Percentiles rank a stretch among this genome's conserved stretches.
These are phyloP conservation scores for Polia nebulosa DNA, from an alignment of 2,888 invertebrate species.

Conservation along the genomic window DNA sequence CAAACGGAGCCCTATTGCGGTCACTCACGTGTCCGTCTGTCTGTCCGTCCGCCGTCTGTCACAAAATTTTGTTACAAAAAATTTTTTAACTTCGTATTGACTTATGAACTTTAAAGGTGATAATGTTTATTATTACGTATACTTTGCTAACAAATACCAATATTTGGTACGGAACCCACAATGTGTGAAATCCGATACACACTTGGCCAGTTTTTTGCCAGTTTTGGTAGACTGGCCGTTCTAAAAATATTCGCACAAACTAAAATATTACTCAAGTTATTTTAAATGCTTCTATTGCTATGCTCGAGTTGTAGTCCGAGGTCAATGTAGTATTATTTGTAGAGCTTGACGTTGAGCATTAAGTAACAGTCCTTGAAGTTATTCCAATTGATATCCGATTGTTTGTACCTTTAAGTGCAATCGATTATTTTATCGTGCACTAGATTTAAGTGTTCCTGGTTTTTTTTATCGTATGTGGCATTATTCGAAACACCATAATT, in stretches of 20 bases:
- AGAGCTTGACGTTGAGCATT: constrained; percentile 36
- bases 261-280: constrained; percentile 7
- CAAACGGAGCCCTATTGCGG: too few relatives aligned
- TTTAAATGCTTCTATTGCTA: constrained; percentile 43
- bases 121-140: too few relatives aligned
- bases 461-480: background rate
- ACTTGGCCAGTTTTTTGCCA: too few relatives aligned
- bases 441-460: constrained; percentile 19
- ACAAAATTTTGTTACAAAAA: too few relatives aligned
- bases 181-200: too few relatives aligned
- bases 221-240: background rate
- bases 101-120: too few relatives aligned
- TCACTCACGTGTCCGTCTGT: too few relatives aligned
- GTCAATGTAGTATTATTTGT: constrained; percentile 43
- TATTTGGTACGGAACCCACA: too few relatives aligned
- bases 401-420: constrained; percentile 24
- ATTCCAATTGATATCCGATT: constrained; percentile 31
- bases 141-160: too few relatives aligned
- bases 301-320: constrained; percentile 55
- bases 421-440: constrained; percentile 16
- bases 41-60: too few relatives aligned
- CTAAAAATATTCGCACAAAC: constrained; percentile 17
- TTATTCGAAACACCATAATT: background rate
- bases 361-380: constrained; percentile 49
- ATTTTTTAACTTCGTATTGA: too few relatives aligned